Conservation (phyloP, 2,113 vertebrate species). For the Sinocyclocheilus grahami region DNA sequence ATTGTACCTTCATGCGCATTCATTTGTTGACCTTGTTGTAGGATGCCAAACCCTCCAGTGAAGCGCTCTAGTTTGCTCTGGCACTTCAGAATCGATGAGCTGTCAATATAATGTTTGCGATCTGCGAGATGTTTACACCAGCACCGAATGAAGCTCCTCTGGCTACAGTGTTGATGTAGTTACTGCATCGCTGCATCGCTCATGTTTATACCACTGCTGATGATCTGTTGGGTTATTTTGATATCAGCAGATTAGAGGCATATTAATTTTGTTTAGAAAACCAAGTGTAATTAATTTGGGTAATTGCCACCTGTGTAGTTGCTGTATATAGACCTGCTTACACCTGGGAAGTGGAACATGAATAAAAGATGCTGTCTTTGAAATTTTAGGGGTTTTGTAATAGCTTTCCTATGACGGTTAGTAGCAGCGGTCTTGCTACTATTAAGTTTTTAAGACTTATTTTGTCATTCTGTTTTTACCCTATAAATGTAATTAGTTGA, state of each 20-base stretch:
- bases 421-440: neutral
- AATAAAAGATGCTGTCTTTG: neutral
- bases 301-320: neutral
- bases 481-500: no score
- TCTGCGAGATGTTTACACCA: conserved; percentile 25
- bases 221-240: neutral
- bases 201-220: neutral
- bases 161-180: neutral
- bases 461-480: neutral
- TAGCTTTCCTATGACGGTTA: neutral
- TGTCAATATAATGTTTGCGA: conserved; percentile 36
- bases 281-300: neutral
- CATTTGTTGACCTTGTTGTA: conserved; percentile 12
- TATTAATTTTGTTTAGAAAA: neutral
- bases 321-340: neutral
- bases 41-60: neutral
- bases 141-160: neutral
- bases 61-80: conserved; percentile 1
- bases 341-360: neutral
- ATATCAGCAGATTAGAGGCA: neutral
- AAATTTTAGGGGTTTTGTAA: neutral
- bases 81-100: conserved; percentile 10
- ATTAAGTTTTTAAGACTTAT: neutral
- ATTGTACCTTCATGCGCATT: neutral
- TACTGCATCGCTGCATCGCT: neutral